These are phyloP conservation scores for Salvelinus alpinus DNA, from an alignment of 2,113 vertebrate species.

Conservation along the genomic window DNA sequence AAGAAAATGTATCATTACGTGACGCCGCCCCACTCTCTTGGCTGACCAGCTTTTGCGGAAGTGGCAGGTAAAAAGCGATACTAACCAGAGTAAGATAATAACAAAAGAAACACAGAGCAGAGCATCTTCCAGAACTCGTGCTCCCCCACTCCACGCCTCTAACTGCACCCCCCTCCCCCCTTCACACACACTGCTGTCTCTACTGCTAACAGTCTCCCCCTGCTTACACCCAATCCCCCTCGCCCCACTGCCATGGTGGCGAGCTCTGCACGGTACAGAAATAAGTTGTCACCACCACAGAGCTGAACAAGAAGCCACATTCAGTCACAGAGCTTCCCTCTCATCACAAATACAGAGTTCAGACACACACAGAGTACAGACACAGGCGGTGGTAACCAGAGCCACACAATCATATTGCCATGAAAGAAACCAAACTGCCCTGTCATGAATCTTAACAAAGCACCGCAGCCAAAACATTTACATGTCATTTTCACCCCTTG, in stretches of 20 bases:
- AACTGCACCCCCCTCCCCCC: conserved; percentile 13
- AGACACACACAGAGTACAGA: conserved; percentile 3
- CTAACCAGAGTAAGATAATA: conserved; percentile 1
- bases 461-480: conserved; percentile 48
- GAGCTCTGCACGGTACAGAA: conserved; percentile 25
- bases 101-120: conserved; percentile 4
- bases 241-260: conserved; percentile 32
- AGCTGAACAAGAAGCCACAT: conserved; percentile 22
- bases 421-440: conserved; percentile 26
- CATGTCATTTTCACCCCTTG: conserved; percentile 49
- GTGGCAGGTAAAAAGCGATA: conserved; percentile 16
- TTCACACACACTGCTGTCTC: background rate
- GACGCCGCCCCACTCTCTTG: conserved; percentile 1
- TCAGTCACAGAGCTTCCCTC: conserved; percentile 23
- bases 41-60: conserved; percentile 4
- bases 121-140: conserved; percentile 25
- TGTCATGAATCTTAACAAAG: conserved; percentile 48
- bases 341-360: background rate
- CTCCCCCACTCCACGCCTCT: background rate
- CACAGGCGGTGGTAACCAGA: conserved; percentile 11
- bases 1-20: background rate
- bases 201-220: background rate
- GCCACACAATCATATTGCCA: conserved; percentile 9
- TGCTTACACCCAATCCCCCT: conserved; percentile 14
- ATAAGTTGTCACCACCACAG: conserved; percentile 48